These are phyloP conservation scores for Metallyticus violacea DNA, from an alignment of 2,888 invertebrate species.

Conservation along the genomic window DNA sequence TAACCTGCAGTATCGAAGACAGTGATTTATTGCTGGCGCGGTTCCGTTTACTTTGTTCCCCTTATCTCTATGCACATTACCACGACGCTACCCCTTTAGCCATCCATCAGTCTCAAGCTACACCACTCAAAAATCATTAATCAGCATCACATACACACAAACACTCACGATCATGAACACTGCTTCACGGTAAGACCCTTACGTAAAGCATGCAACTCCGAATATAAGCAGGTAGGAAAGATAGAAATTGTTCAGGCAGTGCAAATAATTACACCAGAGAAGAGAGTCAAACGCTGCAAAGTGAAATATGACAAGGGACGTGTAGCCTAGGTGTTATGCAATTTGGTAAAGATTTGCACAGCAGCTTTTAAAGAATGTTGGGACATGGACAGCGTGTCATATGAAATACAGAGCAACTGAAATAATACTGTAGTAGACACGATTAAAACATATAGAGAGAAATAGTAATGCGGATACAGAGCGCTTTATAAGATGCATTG, in stretches of 20 bases:
- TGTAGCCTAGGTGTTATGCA: no score
- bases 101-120: background rate
- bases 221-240: background rate
- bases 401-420: no score
- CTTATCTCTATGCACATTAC: background rate
- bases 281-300: background rate
- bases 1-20: background rate
- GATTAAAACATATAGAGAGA: no score
- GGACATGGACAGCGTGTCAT: no score
- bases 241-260: background rate
- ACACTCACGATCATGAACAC: background rate
- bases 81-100: background rate
- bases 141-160: background rate
- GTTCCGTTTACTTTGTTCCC: background rate
- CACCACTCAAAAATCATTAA: background rate
- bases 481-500: no score
- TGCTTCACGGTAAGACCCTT: background rate
- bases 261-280: background rate
- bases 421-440: no score
- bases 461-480: no score
- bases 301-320: no score
- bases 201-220: background rate
- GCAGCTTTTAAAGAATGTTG: no score
- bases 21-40: conserved; percentile 7
- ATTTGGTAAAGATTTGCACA: no score